Evolutionary conservation across 2,113 vertebrate species (phyloP).

Genomic region (Chauna torquata): DNA sequence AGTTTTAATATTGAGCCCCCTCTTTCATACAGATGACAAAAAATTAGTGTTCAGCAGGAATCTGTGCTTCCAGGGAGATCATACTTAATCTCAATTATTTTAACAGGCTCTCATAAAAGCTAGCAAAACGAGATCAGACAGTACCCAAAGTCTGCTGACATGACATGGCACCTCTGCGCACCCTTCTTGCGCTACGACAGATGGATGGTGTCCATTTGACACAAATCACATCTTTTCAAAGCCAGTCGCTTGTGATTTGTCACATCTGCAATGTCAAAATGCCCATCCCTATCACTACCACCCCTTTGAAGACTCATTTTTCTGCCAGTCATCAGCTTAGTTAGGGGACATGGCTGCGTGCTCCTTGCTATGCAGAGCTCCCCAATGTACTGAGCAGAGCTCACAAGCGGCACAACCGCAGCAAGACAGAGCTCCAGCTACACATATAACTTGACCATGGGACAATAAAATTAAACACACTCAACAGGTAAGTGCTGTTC

Average conservation of each 20-base stretch:
- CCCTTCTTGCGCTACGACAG: not conserved
- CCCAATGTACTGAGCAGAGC: not conserved
- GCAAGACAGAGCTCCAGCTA: not conserved
- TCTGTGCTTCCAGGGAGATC: not conserved
- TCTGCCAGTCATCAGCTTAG: not conserved
- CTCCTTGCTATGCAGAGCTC: rapidly evolving
- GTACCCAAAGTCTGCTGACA: not conserved
- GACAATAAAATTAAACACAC: not conserved
- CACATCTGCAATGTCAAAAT: not conserved
- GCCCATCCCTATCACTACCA: not conserved
- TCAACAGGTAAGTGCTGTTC: not conserved
- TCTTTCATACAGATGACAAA: not conserved
- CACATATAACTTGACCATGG: not conserved
- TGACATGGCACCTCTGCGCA: not conserved
- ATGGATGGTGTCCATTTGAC: not conserved
- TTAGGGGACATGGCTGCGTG: not conserved
- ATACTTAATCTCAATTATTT: not conserved
- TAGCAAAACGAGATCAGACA: not conserved
- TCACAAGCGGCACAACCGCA: not conserved
- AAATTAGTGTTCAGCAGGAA: not conserved
- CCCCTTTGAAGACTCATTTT: not conserved
- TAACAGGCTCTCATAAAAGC: not conserved
- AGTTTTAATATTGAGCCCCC: not conserved
- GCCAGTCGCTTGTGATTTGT: not conserved
- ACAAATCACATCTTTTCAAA: not conserved